These are phyloP conservation scores for Cryptocephalus primarius DNA, from an alignment of 2,888 invertebrate species.

Conservation along the genomic window DNA sequence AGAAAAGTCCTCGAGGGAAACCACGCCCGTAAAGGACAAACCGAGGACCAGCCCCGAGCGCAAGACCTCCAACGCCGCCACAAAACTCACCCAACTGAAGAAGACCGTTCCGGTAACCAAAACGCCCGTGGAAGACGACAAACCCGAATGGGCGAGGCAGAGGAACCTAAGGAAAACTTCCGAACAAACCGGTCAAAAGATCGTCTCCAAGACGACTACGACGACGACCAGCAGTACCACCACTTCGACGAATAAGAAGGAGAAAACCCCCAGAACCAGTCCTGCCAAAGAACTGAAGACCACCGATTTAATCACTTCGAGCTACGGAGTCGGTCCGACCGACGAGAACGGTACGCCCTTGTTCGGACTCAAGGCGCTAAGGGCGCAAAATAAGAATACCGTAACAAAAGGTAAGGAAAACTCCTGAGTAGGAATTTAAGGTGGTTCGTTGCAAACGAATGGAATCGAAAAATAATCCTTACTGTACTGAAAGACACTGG, in stretches of 20 bases:
- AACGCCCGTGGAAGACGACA: constrained; percentile 37
- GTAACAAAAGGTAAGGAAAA: constrained; percentile 50
- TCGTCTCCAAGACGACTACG: constrained; percentile 23
- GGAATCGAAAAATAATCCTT: too few relatives aligned
- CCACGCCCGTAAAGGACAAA: constrained; percentile 10
- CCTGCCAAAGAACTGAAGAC: constrained; percentile 32
- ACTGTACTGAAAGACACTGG: too few relatives aligned
- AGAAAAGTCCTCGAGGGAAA: constrained; percentile 4
- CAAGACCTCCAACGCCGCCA: constrained; percentile 16
- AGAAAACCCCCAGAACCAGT: constrained; percentile 29
- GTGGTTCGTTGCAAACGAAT: too few relatives aligned
- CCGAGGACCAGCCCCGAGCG: constrained; percentile 13
- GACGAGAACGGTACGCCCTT: constrained; percentile 70
- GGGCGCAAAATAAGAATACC: constrained; percentile 46
- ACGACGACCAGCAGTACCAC: constrained; percentile 12
- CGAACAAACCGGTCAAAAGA: constrained; percentile 16
- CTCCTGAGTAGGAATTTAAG: too few relatives aligned
- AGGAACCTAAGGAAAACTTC: constrained; percentile 48
- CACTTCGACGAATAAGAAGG: constrained; percentile 15
- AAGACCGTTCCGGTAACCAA: constrained; percentile 7
- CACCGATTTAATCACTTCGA: constrained; percentile 62
- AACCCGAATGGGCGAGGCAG: constrained; percentile 52
- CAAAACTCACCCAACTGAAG: constrained; percentile 22
- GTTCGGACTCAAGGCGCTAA: constrained; percentile 67
- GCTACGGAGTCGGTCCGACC: constrained; percentile 73